Conservation (phyloP, 1,140 invertebrate genomes). For the Brachionus manjavacas region DNA sequence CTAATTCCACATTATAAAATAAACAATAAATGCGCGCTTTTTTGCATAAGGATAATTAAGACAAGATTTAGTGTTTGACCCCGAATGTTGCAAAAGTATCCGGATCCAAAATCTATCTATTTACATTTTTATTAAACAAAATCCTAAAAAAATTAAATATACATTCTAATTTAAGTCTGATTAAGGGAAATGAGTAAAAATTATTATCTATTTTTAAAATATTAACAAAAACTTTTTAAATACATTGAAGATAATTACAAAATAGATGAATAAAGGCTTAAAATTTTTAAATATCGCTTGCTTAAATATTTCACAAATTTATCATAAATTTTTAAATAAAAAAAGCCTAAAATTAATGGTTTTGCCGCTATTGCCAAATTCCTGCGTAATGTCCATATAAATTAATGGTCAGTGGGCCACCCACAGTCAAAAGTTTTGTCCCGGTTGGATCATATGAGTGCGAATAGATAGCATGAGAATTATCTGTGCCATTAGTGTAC, state of each 20-base stretch:
- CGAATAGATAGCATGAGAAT: conserved; percentile 77
- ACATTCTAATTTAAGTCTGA: conserved; percentile 4
- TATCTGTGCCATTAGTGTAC: conserved; percentile 67
- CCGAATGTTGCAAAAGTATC: neutral
- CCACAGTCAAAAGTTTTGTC: conserved; percentile 83
- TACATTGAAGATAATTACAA: neutral
- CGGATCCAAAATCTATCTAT: neutral
- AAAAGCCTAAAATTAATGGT: neutral
- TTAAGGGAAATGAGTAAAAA: neutral
- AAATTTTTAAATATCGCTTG: neutral
- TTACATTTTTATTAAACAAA: conserved; percentile 7
- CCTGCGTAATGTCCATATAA: conserved; percentile 78
- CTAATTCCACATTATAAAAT: neutral
- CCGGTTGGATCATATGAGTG: conserved; percentile 88
- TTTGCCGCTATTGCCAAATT: conserved; percentile 63
- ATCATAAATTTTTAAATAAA: neutral
- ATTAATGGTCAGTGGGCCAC: conserved; percentile 81
- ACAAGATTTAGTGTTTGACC: neutral
- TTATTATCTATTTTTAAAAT: neutral
- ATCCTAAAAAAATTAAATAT: conserved; percentile 2
- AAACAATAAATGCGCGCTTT: neutral
- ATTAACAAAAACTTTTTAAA: neutral
- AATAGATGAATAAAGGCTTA: neutral
- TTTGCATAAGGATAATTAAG: conserved; percentile 2
- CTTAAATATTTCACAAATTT: conserved; percentile 2